phyloP scores from a whole-genome alignment of 1,140 invertebrate genomes.

The Psilanteris sp. region DNA sequence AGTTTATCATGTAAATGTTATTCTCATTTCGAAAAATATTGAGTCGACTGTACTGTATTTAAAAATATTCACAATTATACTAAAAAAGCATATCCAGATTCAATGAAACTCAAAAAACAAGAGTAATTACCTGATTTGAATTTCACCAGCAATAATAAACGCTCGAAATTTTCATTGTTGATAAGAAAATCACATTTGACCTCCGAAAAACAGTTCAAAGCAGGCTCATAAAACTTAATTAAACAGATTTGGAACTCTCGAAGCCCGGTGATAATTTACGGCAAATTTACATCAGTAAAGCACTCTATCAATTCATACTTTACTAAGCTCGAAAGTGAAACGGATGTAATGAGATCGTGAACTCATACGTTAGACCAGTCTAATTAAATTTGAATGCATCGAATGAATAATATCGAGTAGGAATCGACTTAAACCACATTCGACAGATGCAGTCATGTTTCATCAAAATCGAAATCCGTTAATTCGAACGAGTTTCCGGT shows the following conservation, averaged over 20 bases:
- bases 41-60: too few species aligned
- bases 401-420: slow-evolving; percentile 27
- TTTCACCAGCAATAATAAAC: too few species aligned
- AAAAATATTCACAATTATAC: too few species aligned
- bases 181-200: too few species aligned
- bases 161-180: too few species aligned
- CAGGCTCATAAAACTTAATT: slow-evolving; percentile 4
- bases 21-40: too few species aligned
- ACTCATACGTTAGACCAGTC: slow-evolving; percentile 28
- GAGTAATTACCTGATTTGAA: too few species aligned
- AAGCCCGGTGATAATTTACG: slow-evolving; percentile 14
- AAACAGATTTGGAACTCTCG: not conserved
- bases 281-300: slow-evolving; percentile 1
- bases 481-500: not conserved
- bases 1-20: too few species aligned
- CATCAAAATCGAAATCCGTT: slow-evolving; percentile 23
- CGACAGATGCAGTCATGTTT: slow-evolving; percentile 22
- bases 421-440: slow-evolving; percentile 32
- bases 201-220: too few species aligned
- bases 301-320: slow-evolving; percentile 36
- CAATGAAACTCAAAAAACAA: too few species aligned
- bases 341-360: slow-evolving; percentile 30
- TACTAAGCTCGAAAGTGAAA: slow-evolving; percentile 28
- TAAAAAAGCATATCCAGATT: too few species aligned
- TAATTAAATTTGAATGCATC: slow-evolving; percentile 36